Evolutionary conservation across 2,888 invertebrate species (phyloP).

Genomic region (Macropis europaea): DNA sequence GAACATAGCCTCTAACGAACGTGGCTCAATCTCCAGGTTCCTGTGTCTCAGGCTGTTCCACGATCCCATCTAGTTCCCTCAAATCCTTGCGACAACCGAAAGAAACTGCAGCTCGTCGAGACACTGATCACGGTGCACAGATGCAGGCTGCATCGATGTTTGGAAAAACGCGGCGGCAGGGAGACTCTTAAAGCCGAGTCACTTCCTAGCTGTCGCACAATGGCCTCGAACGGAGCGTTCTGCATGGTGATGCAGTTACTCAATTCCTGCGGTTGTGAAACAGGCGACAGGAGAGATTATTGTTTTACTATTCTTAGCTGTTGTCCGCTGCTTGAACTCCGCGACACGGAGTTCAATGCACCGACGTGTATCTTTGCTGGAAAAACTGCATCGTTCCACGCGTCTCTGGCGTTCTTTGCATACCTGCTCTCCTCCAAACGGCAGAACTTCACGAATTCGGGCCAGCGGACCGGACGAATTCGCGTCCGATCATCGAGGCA

Average conservation of each 20-base stretch:
- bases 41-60: too few species aligned
- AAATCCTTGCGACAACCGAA: too few species aligned
- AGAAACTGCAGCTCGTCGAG: too few species aligned
- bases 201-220: not conserved
- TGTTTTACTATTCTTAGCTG: conserved; percentile 45
- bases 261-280: conserved; percentile 43
- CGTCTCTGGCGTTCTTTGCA: not conserved
- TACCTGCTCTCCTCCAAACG: too few species aligned
- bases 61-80: too few species aligned
- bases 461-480: not conserved
- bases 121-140: not conserved
- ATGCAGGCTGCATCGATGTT: not conserved
- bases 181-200: not conserved
- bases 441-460: not conserved
- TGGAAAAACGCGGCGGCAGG: not conserved
- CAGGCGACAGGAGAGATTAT: conserved; percentile 33
- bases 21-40: too few species aligned
- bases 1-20: too few species aligned
- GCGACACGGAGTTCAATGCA: conserved; percentile 8
- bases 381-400: not conserved
- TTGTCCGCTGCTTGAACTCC: not conserved
- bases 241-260: conserved; percentile 22
- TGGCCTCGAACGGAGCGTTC: not conserved
- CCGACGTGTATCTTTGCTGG: not conserved
- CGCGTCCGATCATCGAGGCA: too few species aligned